Evolutionary conservation across 2,113 vertebrate genomes (phyloP).

Genomic region (Corythornis vintsioides): DNA sequence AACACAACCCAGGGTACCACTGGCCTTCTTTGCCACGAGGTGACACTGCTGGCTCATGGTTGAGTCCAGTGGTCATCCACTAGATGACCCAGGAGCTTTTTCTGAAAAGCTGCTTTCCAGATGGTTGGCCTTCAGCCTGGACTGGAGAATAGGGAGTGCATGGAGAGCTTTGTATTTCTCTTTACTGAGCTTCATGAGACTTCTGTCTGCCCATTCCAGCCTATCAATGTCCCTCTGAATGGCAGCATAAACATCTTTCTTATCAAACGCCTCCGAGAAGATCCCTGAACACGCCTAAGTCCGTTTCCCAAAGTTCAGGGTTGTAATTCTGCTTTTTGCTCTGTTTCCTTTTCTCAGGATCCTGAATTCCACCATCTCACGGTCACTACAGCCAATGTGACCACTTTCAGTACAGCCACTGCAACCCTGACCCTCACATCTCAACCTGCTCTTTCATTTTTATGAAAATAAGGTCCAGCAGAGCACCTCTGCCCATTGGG

Average conservation of each 20-base stretch:
- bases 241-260: not conserved
- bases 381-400: not conserved
- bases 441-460: not conserved
- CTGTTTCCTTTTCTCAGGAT: not conserved
- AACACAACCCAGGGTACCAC: accelerated
- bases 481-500: not conserved
- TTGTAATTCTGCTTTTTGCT: not conserved
- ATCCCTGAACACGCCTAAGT: not conserved
- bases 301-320: not conserved
- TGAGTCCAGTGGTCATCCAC: not conserved
- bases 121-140: too few species aligned
- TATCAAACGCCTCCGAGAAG: not conserved
- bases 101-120: not conserved
- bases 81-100: not conserved
- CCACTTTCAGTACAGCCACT: not conserved
- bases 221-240: not conserved
- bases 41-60: not conserved
- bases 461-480: not conserved
- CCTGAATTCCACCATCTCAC: not conserved
- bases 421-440: not conserved
- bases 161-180: not conserved
- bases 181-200: not conserved
- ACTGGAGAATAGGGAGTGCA: not conserved
- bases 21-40: not conserved
- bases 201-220: not conserved